Percentiles rank a stretch among this genome's conserved stretches.
Conservation (phyloP, 2,888 invertebrate species). For the Acanthococcus lagerstroemiae region DNA sequence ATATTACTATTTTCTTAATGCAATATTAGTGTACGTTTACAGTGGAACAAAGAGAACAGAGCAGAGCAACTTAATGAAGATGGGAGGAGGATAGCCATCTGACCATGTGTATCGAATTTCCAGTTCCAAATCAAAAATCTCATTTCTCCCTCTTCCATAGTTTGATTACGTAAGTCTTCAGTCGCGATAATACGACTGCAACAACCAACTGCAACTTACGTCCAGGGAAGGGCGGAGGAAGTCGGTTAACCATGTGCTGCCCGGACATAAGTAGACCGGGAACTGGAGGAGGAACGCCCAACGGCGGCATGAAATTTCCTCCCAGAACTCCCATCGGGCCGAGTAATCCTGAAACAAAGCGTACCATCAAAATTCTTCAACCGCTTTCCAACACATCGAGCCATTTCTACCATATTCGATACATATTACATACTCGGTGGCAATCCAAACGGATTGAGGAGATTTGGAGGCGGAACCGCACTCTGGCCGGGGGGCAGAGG, state of each 20-base stretch:
- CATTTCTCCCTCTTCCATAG: too few species aligned
- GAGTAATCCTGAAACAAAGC: conserved; percentile 13
- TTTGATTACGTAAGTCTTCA: too few species aligned
- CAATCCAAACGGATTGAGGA: conserved; percentile 23
- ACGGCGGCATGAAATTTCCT: conserved; percentile 40
- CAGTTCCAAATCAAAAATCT: too few species aligned
- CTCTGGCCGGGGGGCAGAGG: conserved; percentile 22
- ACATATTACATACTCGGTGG: conserved; percentile 16
- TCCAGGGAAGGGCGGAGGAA: conserved; percentile 25
- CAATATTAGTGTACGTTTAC: too few species aligned
- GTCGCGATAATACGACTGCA: background rate
- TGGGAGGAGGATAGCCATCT: too few species aligned
- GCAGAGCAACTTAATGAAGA: too few species aligned
- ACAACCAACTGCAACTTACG: background rate
- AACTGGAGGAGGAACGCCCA: conserved; percentile 50
- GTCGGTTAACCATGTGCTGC: conserved; percentile 40
- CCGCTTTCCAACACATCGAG: background rate
- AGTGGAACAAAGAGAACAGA: too few species aligned
- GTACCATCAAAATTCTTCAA: background rate
- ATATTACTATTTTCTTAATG: too few species aligned
- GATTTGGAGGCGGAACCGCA: conserved; percentile 11
- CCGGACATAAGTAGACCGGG: conserved; percentile 39
- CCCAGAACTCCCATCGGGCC: conserved; percentile 17
- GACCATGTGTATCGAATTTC: too few species aligned
- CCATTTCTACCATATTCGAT: too few species aligned